Evolutionary conservation across 2,888 invertebrate genomes (phyloP).

Genomic region (Lithophane leautieri): DNA sequence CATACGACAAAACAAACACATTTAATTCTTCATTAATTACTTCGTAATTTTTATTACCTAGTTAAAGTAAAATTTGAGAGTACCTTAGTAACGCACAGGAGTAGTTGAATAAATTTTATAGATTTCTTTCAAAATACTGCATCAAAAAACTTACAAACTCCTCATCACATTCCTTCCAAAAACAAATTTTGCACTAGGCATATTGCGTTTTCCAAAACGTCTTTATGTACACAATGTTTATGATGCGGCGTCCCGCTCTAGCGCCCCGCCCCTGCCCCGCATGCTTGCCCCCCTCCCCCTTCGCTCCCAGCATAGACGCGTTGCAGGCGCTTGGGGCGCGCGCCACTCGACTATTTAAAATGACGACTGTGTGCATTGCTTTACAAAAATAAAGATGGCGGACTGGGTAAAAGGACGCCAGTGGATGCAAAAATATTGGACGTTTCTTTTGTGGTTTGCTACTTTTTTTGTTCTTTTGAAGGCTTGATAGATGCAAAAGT

Average conservation of each 20-base stretch:
- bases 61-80: background rate
- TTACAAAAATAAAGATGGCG: conserved; percentile 89
- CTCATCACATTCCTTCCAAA: conserved; percentile 1
- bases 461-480: conserved; percentile 28
- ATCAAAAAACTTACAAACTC: too few species aligned
- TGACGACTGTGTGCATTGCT: conserved; percentile 82
- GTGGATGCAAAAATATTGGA: conserved; percentile 64
- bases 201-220: conserved; percentile 65
- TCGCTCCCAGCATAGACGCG: conserved; percentile 70
- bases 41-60: background rate
- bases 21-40: background rate
- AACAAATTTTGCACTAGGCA: conserved; percentile 44
- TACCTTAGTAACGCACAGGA: background rate
- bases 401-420: conserved; percentile 71
- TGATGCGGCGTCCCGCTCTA: conserved; percentile 78
- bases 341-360: conserved; percentile 73
- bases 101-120: background rate
- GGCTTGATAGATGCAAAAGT: conserved; percentile 29
- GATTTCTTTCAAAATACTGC: background rate
- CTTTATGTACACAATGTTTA: conserved; percentile 76
- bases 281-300: conserved; percentile 67
- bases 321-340: conserved; percentile 72
- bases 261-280: conserved; percentile 79
- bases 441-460: conserved; percentile 40
- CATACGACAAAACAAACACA: background rate